Evolutionary conservation across 2,113 vertebrate genomes (phyloP).

Genomic region (Rhagologus leucostigma): DNA sequence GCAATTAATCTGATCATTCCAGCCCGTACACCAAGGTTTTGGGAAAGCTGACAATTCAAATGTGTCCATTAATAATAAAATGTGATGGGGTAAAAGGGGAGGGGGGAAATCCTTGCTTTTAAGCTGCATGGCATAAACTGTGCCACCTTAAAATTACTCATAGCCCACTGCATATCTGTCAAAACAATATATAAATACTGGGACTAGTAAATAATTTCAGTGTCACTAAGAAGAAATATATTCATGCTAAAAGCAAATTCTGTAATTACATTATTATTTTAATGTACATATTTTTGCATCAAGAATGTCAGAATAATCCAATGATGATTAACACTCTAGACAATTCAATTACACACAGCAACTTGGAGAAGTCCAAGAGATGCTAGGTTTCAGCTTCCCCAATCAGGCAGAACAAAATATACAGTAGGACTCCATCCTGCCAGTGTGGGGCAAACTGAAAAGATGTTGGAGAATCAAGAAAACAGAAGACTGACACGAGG

Average conservation of each 20-base stretch:
- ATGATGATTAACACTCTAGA: neutral
- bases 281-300: conserved; percentile 10
- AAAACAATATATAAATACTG: neutral
- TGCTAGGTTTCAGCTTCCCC: neutral
- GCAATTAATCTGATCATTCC: neutral
- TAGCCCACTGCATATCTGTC: neutral
- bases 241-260: conserved; percentile 21
- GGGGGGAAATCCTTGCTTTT: neutral
- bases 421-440: neutral
- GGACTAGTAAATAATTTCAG: neutral
- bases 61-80: conserved; percentile 18
- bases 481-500: neutral
- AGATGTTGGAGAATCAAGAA: neutral
- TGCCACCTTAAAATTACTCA: conserved; percentile 15
- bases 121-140: neutral
- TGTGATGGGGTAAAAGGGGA: neutral
- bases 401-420: neutral
- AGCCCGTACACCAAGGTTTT: neutral
- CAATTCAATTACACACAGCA: neutral
- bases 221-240: neutral
- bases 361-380: neutral
- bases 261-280: conserved; percentile 11
- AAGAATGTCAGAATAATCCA: neutral
- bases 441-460: neutral
- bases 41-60: conserved; percentile 19